These are phyloP conservation scores for Chesias legatella DNA, from an alignment of 2,888 invertebrate genomes.

Conservation along the genomic window DNA sequence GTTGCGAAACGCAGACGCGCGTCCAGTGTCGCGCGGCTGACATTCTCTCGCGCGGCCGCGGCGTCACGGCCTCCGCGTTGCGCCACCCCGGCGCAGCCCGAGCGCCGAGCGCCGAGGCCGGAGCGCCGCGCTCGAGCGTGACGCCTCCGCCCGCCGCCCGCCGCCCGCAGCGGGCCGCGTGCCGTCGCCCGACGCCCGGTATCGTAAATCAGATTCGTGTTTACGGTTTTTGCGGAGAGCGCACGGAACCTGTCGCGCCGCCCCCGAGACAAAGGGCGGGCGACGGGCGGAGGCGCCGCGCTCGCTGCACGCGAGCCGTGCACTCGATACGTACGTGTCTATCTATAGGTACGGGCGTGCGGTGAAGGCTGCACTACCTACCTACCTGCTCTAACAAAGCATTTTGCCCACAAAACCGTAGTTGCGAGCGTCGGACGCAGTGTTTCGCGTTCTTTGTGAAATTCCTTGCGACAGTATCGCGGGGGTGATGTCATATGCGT, in stretches of 20 bases:
- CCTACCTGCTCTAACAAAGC: conserved; percentile 77
- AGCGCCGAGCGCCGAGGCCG: conserved; percentile 48
- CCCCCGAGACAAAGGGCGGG: conserved; percentile 63
- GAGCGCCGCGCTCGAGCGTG: conserved; percentile 73
- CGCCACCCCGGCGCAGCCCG: conserved; percentile 66
- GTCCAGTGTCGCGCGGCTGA: conserved; percentile 60
- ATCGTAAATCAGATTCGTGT: conserved; percentile 70
- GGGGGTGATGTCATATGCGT: conserved; percentile 57
- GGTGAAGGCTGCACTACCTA: conserved; percentile 74
- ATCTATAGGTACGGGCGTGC: conserved; percentile 63
- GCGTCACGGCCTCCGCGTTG: conserved; percentile 78
- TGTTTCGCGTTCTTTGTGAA: conserved; percentile 59
- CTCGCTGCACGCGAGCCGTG: conserved; percentile 51
- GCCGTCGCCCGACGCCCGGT: conserved; percentile 38
- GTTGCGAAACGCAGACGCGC: conserved; percentile 73
- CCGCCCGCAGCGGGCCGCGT: conserved; percentile 33
- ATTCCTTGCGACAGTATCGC: conserved; percentile 48
- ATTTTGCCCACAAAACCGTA: conserved; percentile 70
- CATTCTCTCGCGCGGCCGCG: conserved; percentile 76
- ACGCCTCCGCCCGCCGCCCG: conserved; percentile 52
- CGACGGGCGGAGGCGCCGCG: conserved; percentile 45
- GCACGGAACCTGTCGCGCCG: conserved; percentile 63
- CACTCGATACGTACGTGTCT: conserved; percentile 58
- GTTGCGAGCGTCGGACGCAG: conserved; percentile 50
- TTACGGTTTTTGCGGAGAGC: conserved; percentile 71